Conservation (phyloP, 2,113 vertebrate genomes). For the Andinoacara biseriatus region DNA sequence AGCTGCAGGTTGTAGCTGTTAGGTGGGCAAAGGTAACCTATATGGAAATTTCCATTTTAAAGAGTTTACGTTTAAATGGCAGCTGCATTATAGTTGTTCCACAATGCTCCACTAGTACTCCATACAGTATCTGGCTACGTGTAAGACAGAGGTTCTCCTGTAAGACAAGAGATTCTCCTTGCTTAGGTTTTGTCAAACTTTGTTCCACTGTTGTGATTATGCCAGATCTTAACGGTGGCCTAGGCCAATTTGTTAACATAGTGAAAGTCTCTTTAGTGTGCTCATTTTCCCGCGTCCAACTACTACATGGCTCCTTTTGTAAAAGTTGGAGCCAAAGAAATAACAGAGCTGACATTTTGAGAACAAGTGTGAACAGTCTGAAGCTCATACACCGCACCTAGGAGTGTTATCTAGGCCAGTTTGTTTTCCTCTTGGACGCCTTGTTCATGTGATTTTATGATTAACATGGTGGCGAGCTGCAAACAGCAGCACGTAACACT, state of each 20-base stretch:
- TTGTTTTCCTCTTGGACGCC: slow-evolving; percentile 30
- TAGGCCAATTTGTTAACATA: not conserved
- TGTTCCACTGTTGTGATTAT: not conserved
- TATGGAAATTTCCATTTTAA: slow-evolving; percentile 46
- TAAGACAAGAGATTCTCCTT: not conserved
- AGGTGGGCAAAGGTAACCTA: slow-evolving; percentile 25
- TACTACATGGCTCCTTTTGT: not conserved
- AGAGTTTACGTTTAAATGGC: slow-evolving; percentile 12
- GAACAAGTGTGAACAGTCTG: not conserved
- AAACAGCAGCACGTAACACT: slow-evolving; percentile 34
- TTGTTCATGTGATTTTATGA: slow-evolving; percentile 37
- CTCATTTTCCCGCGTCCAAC: not conserved
- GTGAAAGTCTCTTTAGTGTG: not conserved
- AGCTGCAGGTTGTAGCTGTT: slow-evolving; percentile 22
- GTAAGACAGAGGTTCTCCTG: not conserved
- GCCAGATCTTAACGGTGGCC: not conserved
- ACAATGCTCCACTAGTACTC: slow-evolving; percentile 45
- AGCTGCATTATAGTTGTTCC: slow-evolving; percentile 21
- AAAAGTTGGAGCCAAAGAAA: not conserved
- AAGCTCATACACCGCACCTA: not conserved
- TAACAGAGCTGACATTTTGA: slow-evolving; percentile 13
- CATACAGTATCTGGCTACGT: not conserved
- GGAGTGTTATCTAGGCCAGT: slow-evolving; percentile 35
- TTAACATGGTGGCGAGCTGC: slow-evolving; percentile 30
- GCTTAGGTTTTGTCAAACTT: not conserved